Percentiles rank a stretch among this genome's conserved stretches.
Conservation (phyloP, 2,113 vertebrate genomes). For the Atractosteus spatula region DNA sequence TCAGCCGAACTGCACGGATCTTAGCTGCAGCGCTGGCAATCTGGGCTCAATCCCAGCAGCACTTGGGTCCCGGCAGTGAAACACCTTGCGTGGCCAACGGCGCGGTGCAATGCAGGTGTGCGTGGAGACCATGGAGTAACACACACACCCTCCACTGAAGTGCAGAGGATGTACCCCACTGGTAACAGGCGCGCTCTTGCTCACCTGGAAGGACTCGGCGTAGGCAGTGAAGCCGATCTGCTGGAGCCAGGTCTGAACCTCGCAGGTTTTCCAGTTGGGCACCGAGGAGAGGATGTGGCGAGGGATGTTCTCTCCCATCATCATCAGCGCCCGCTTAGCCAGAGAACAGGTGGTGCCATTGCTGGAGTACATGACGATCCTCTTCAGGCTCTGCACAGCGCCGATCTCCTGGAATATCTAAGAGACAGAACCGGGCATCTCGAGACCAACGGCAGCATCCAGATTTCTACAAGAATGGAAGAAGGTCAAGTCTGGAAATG, state of each 20-base stretch:
- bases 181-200: constrained; percentile 1
- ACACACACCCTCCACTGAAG: too few relatives aligned
- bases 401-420: constrained; percentile 94
- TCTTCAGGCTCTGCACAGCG: constrained; percentile 89
- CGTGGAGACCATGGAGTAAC: too few relatives aligned
- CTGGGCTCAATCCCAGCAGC: too few relatives aligned
- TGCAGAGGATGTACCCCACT: too few relatives aligned
- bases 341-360: constrained; percentile 81
- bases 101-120: too few relatives aligned
- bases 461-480: too few relatives aligned
- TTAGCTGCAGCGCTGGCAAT: too few relatives aligned
- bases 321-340: constrained; percentile 79
- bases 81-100: too few relatives aligned
- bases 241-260: constrained; percentile 93
- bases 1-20: too few relatives aligned
- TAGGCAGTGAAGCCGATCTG: constrained; percentile 86
- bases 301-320: constrained; percentile 87
- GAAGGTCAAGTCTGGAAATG: too few relatives aligned
- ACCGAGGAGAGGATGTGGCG: constrained; percentile 80
- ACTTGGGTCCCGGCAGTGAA: too few relatives aligned
- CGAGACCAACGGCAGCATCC: too few relatives aligned
- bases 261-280: constrained; percentile 88
- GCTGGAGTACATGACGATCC: constrained; percentile 88
- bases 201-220: constrained; percentile 82
- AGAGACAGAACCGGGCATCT: not conserved